These are phyloP conservation scores for Periophthalmus magnuspinnatus DNA, from an alignment of 2,797 vertebrate genomes.

Conservation along the genomic window DNA sequence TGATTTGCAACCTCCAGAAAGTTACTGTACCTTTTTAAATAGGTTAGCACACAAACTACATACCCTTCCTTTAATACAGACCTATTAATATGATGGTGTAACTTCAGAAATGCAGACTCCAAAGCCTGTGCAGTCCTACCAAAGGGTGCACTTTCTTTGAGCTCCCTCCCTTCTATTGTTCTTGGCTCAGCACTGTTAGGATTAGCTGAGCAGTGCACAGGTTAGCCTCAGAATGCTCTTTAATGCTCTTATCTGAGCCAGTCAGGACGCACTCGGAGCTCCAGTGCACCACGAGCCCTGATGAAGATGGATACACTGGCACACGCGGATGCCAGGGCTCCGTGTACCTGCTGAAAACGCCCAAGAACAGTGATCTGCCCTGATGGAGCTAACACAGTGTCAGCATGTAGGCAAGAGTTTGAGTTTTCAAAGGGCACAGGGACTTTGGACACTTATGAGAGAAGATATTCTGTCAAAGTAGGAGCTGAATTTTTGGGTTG, in stretches of 20 bases:
- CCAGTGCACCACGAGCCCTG: not conserved
- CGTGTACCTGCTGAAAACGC: conserved; percentile 28
- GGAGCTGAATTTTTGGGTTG: too few species aligned
- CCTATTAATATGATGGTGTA: too few species aligned
- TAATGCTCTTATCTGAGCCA: conserved; percentile 74
- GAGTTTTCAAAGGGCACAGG: conserved; percentile 23
- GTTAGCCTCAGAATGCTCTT: conserved; percentile 60
- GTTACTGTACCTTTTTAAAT: too few species aligned
- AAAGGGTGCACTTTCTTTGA: conserved; percentile 17
- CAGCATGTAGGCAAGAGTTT: conserved; percentile 49
- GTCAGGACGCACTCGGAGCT: conserved; percentile 31
- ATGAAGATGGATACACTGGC: conserved; percentile 30
- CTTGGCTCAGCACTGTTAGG: conserved; percentile 66
- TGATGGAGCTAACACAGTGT: conserved; percentile 56
- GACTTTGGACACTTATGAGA: conserved; percentile 51
- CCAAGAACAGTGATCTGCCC: conserved; percentile 19
- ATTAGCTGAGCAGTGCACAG: conserved; percentile 67
- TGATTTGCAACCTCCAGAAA: too few species aligned
- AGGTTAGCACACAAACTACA: too few species aligned
- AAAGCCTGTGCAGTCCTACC: too few species aligned
- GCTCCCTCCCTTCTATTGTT: conserved; percentile 37
- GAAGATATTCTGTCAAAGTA: conserved; percentile 37
- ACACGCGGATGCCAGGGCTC: conserved; percentile 30
- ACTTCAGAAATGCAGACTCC: too few species aligned
- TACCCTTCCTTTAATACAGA: too few species aligned